These are phyloP conservation scores for Bombus affinis DNA, from an alignment of 1,140 invertebrate genomes.

Conservation along the genomic window DNA sequence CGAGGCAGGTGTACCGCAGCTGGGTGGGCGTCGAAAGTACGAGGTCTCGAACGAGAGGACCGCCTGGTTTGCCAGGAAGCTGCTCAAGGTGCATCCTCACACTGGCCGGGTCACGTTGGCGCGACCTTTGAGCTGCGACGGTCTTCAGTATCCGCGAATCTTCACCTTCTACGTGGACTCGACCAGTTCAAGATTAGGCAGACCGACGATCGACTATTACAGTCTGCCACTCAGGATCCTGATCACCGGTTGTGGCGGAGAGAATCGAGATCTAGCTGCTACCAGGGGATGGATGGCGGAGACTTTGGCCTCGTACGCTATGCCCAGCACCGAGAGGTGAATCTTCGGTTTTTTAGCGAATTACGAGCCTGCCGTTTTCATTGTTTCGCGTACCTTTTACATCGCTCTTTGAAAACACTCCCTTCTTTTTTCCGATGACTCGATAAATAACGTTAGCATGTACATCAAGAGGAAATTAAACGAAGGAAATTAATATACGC, in stretches of 20 bases:
- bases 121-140: constrained; percentile 89
- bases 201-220: constrained; percentile 91
- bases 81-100: constrained; percentile 89
- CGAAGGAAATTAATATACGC: too few relatives aligned
- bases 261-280: constrained; percentile 86
- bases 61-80: constrained; percentile 90
- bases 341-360: background rate
- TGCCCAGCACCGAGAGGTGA: constrained; percentile 88
- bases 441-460: too few relatives aligned
- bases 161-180: constrained; percentile 94
- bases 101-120: constrained; percentile 89
- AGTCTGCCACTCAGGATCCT: constrained; percentile 90
- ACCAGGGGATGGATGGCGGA: constrained; percentile 93
- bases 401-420: too few relatives aligned
- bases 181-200: constrained; percentile 87
- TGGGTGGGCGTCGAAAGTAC: constrained; percentile 89
- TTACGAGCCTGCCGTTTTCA: too few relatives aligned
- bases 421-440: too few relatives aligned
- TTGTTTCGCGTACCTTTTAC: too few relatives aligned
- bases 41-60: constrained; percentile 90
- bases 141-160: constrained; percentile 90
- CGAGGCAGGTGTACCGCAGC: constrained; percentile 90
- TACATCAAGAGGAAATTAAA: too few relatives aligned
- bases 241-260: constrained; percentile 89
- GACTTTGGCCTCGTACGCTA: constrained; percentile 91